Percentiles rank a stretch among this genome's conserved stretches.
These are phyloP conservation scores for Enoplosus armatus DNA, from an alignment of 2,797 vertebrate species.

Conservation along the genomic window DNA sequence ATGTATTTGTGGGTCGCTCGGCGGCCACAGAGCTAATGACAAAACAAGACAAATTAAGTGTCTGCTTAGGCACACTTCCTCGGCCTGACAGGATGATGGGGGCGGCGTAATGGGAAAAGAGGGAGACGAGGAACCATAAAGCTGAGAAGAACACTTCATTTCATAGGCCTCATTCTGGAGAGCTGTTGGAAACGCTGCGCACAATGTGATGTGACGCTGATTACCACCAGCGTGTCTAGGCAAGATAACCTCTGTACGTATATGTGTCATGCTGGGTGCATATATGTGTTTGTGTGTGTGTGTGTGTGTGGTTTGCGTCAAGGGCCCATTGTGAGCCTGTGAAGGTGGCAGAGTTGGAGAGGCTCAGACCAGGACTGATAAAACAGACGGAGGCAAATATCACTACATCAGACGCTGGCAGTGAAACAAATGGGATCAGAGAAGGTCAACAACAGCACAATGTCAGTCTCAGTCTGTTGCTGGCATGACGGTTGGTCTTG, in stretches of 20 bases:
- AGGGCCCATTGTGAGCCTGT: conserved; percentile 39
- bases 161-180: conserved; percentile 51
- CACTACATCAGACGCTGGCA: conserved; percentile 59
- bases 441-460: conserved; percentile 72
- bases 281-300: conserved; percentile 22
- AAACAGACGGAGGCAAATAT: conserved; percentile 63
- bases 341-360: conserved; percentile 52
- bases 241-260: conserved; percentile 61
- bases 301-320: conserved; percentile 39
- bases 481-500: conserved; percentile 29
- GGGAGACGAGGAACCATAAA: conserved; percentile 16
- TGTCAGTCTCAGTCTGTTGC: conserved; percentile 65
- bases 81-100: conserved; percentile 68
- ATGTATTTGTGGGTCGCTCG: conserved; percentile 68
- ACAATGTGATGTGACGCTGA: conserved; percentile 68
- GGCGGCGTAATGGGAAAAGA: conserved; percentile 59
- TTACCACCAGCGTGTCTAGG: conserved; percentile 60
- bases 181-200: conserved; percentile 34
- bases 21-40: conserved; percentile 76
- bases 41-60: conserved; percentile 84
- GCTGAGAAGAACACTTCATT: conserved; percentile 56
- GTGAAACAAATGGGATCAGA: conserved; percentile 75
- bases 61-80: conserved; percentile 72
- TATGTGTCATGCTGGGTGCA: conserved; percentile 34
- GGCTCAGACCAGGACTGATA: conserved; percentile 59